phyloP scores from a whole-genome alignment of 2,113 vertebrate genomes.

The Sisor rabdophorus region DNA sequence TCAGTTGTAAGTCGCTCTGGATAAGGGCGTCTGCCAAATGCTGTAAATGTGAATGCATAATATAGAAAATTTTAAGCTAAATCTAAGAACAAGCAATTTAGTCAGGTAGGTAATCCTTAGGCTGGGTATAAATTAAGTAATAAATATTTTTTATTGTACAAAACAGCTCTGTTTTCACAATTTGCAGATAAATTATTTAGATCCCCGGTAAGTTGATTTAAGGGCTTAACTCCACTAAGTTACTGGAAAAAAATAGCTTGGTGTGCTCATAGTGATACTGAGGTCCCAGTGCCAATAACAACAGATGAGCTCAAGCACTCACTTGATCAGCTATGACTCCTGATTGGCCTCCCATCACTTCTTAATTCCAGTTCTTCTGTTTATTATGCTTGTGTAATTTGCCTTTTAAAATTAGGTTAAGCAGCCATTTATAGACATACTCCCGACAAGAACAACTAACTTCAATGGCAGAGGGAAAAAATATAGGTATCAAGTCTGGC shows the following conservation, averaged over 20 bases:
- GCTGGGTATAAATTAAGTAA: background rate
- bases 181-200: slow-evolving; percentile 23
- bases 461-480: too few species aligned
- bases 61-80: too few species aligned
- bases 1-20: too few species aligned
- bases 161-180: slow-evolving; percentile 11
- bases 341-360: too few species aligned
- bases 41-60: too few species aligned
- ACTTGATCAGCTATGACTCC: slow-evolving; percentile 2
- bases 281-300: slow-evolving; percentile 24
- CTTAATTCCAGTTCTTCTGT: too few species aligned
- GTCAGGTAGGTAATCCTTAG: background rate
- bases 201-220: slow-evolving; percentile 24
- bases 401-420: slow-evolving; percentile 18
- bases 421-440: slow-evolving; percentile 20
- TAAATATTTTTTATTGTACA: background rate
- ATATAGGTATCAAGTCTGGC: too few species aligned
- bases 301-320: slow-evolving; percentile 28
- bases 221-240: slow-evolving; percentile 17
- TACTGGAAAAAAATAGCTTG: slow-evolving; percentile 9
- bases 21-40: too few species aligned
- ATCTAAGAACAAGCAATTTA: too few species aligned
- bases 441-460: slow-evolving; percentile 35
- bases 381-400: too few species aligned
- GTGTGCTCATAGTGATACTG: slow-evolving; percentile 4